These are phyloP conservation scores for Cydia strobilella DNA, from an alignment of 1,140 invertebrate species.

Conservation along the genomic window DNA sequence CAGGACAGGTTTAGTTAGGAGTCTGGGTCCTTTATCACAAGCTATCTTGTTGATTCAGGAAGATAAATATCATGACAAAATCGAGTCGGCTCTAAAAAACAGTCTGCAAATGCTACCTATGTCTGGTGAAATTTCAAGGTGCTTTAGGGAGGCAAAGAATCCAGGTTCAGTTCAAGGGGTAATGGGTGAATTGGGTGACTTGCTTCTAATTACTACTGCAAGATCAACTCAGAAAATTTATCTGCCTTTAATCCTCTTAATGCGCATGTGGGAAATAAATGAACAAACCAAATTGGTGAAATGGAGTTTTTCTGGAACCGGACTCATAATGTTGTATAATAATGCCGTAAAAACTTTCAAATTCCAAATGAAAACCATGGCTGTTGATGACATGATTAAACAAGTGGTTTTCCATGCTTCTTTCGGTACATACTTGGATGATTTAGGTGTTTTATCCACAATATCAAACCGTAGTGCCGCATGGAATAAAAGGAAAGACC, in stretches of 20 bases:
- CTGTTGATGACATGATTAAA: neutral
- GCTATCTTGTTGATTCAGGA: conserved; percentile 38
- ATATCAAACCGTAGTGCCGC: neutral
- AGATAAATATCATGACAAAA: conserved; percentile 37
- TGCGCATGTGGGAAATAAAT: neutral
- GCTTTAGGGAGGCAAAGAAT: neutral
- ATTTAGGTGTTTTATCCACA: neutral
- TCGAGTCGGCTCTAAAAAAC: neutral
- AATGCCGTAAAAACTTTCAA: neutral
- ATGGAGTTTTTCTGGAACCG: conserved; percentile 3
- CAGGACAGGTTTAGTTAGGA: conserved; percentile 36
- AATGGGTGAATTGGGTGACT: neutral
- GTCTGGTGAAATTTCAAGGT: neutral
- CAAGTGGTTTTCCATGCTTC: conserved; percentile 26
- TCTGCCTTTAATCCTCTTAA: neutral
- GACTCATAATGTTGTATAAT: neutral
- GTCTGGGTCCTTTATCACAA: conserved; percentile 37
- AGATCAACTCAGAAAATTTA: conserved; percentile 28
- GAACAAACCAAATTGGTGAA: neutral
- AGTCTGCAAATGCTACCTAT: conserved; percentile 28
- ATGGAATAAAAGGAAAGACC: neutral
- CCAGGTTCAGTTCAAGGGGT: conserved; percentile 4
- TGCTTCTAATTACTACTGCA: neutral
- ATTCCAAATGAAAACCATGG: neutral
- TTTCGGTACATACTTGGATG: conserved; percentile 33